phyloP scores from a whole-genome alignment of 2,888 invertebrate genomes.

The Pammene aurita region DNA sequence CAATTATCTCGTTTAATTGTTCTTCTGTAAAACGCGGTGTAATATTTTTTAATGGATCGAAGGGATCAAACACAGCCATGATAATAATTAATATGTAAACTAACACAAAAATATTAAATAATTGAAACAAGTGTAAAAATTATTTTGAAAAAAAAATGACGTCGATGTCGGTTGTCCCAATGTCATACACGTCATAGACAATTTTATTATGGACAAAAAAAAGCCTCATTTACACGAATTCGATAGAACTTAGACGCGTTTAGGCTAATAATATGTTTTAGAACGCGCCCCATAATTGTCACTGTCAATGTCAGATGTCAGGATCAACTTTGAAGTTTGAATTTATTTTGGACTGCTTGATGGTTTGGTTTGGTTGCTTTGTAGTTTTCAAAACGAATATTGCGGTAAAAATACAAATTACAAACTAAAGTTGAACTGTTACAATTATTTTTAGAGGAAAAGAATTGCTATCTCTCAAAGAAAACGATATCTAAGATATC shows the following conservation, averaged over 20 bases:
- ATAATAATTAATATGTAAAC: slow-evolving; percentile 39
- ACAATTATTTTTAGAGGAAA: too few relatives aligned
- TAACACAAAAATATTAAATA: neutral
- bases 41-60: slow-evolving; percentile 59
- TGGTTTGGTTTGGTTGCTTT: too few relatives aligned
- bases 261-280: neutral
- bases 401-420: neutral
- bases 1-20: slow-evolving; percentile 58
- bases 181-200: too few relatives aligned
- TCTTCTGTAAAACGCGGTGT: slow-evolving; percentile 64
- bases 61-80: slow-evolving; percentile 62
- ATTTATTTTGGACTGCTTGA: neutral
- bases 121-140: slow-evolving; percentile 1
- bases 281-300: slow-evolving; percentile 1
- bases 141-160: neutral
- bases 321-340: neutral
- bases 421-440: neutral
- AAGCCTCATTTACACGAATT: too few relatives aligned
- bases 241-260: too few relatives aligned
- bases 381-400: neutral
- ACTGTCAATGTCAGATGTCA: neutral
- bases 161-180: too few relatives aligned
- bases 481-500: too few relatives aligned
- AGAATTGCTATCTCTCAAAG: too few relatives aligned
- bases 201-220: too few relatives aligned